Conservation (phyloP, 2,888 invertebrate genomes). For the Abscondita cerata region DNA sequence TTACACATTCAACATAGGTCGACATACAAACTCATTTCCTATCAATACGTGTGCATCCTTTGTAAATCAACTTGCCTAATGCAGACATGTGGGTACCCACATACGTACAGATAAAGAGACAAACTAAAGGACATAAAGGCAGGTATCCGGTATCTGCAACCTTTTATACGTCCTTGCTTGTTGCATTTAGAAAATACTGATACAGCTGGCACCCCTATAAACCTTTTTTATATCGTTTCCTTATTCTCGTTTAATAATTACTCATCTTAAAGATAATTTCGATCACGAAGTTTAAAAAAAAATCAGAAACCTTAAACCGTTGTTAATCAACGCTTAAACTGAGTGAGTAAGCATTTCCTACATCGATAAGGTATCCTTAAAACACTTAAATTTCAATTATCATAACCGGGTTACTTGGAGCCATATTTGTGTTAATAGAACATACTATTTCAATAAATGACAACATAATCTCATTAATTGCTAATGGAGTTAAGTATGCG, state of each 20-base stretch:
- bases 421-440: background rate
- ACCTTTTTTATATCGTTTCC: conserved; percentile 9
- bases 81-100: conserved; percentile 30
- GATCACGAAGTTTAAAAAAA: too few relatives aligned
- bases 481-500: background rate
- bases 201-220: conserved; percentile 31
- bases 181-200: conserved; percentile 6
- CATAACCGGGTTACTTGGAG: background rate
- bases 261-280: conserved; percentile 6
- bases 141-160: conserved; percentile 34
- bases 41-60: conserved; percentile 16
- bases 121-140: conserved; percentile 27
- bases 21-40: conserved; percentile 1
- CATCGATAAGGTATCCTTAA: conserved; percentile 9
- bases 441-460: conserved; percentile 5
- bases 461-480: conserved; percentile 9
- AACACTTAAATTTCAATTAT: conserved; percentile 4
- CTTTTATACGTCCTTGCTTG: conserved; percentile 32
- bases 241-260: background rate
- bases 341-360: conserved; percentile 1
- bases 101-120: conserved; percentile 21
- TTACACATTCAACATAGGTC: conserved; percentile 3
- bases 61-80: conserved; percentile 21
- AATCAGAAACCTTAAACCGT: too few relatives aligned
- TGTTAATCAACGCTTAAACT: too few relatives aligned